Base-by-base conservation (phyloP, 1,140 invertebrate species). In the Arion vulgaris region DNA sequence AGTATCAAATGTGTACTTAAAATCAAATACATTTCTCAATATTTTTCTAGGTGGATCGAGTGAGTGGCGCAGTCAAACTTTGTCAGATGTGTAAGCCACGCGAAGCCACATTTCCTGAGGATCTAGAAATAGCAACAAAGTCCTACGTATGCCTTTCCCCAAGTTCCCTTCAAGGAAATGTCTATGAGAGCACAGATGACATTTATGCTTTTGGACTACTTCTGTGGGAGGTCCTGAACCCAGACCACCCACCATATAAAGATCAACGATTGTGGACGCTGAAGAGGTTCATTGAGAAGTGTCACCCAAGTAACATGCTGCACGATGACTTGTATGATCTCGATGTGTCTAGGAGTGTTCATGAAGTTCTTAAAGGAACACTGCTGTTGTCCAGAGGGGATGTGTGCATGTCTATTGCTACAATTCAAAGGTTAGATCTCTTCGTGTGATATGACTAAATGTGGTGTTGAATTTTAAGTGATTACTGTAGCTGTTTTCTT, bases 171-270 rank as follows among this genome's bases (percentile, higher is more conserved):
- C 39, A 68, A 26, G 86, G 85, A 4, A 85, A 84, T 15, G 28
- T 74, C 11, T 89, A 89, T 80, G 76, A 66, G 32, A 1, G 77
- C 23, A 72, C 62, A 4, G 86, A 85, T 41, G 88, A 89, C 82
- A 83, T 88, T 26, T 89, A 88, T 78, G 85, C 85, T 74, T 86
- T 89, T 57, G 88, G 86, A 19, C 82, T 88, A 15, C 26, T 89
- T 9, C 53, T 87, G 15, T 83, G 84, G 57, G 88, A 89, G 49
- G 39, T 88, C 13, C 62, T 79, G 23, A 79, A 49, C 36, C 83
- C 84, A 11, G 32, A 15, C 11, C 32, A 72, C 4, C 68, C 81
- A n/a, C 83, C 84, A 17, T 88, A 84, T 80, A 34, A 45, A 34
- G 68, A 83, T 9, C 83, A 86, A 57, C 72, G 82, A 51, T 38